Percentiles rank a stretch among this genome's conserved stretches.
Evolutionary conservation across 2,888 invertebrate genomes (phyloP).

Genomic region (Mechanitis mazaeus): DNA sequence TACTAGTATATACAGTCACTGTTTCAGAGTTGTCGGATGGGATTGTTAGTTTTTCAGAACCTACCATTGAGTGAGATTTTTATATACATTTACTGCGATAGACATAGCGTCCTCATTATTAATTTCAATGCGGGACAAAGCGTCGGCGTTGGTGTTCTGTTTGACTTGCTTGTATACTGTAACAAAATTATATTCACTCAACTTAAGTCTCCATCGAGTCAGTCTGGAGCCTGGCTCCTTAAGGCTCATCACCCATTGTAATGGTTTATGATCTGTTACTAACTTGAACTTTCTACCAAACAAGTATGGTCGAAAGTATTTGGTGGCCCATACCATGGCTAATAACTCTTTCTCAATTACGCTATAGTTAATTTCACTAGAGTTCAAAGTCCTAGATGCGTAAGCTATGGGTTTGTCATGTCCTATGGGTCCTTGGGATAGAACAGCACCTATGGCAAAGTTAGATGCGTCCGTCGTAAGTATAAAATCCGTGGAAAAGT

Average conservation of each 20-base stretch:
- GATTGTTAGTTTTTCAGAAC: too few relatives aligned
- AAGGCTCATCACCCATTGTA: too few relatives aligned
- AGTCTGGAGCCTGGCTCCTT: too few relatives aligned
- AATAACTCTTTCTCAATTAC: constrained; percentile 43
- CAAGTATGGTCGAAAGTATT: constrained; percentile 6
- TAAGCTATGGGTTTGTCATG: constrained; percentile 30
- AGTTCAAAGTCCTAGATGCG: constrained; percentile 29
- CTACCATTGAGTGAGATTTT: too few relatives aligned
- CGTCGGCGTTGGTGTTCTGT: too few relatives aligned
- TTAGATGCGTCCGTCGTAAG: constrained; percentile 30
- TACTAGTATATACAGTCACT: constrained; percentile 13
- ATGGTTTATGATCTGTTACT: too few relatives aligned
- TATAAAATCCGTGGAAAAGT: constrained; percentile 32
- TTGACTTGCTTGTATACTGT: too few relatives aligned
- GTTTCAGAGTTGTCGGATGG: constrained; percentile 6
- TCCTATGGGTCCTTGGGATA: constrained; percentile 31
- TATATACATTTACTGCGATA: too few relatives aligned
- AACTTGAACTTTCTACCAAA: too few relatives aligned
- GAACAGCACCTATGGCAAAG: constrained; percentile 28
- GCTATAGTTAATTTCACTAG: constrained; percentile 28
- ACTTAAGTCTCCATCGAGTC: too few relatives aligned
- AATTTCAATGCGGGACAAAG: neutral
- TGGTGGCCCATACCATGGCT: constrained; percentile 37
- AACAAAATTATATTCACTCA: too few relatives aligned
- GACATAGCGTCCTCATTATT: neutral